These are phyloP conservation scores for Anthopleura xanthogrammica DNA, from an alignment of 92 coral and sea anemone genomes.

Conservation along the genomic window DNA sequence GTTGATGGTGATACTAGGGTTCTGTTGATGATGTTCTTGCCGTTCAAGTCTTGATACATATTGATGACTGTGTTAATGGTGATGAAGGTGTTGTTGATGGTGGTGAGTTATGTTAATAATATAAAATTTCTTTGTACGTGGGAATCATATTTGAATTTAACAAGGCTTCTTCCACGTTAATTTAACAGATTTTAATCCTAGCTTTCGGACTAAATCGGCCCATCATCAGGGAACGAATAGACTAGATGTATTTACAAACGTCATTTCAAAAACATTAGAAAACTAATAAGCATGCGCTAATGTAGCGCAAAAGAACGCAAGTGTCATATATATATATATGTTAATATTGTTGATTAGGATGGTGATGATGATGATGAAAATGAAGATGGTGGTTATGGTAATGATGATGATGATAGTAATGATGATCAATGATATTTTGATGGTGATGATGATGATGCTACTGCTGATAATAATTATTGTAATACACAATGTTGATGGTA, in stretches of 20 bases:
- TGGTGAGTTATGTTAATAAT: background rate
- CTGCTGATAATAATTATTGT: background rate
- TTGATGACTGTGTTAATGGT: background rate
- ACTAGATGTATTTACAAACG: too few species aligned
- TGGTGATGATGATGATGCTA: background rate
- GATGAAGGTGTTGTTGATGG: background rate
- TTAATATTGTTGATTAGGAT: background rate
- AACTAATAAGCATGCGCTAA: too few species aligned
- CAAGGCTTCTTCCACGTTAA: too few species aligned
- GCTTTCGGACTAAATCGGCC: too few species aligned
- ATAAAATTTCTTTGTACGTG: too few species aligned
- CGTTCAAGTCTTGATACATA: background rate
- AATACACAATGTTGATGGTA: background rate
- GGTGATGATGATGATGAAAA: background rate
- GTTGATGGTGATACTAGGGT: background rate
- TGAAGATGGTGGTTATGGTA: background rate
- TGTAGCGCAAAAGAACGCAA: background rate
- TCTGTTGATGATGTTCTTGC: background rate
- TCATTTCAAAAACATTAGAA: too few species aligned
- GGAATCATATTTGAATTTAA: too few species aligned
- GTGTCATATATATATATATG: too few species aligned
- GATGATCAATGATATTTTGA: background rate
- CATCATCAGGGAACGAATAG: too few species aligned
- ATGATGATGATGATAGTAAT: background rate
- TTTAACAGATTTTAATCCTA: too few species aligned